Percentiles rank a stretch among this genome's conserved stretches.
Conservation (phyloP, 1,140 invertebrate genomes). For the Geopemphigus sp. region DNA sequence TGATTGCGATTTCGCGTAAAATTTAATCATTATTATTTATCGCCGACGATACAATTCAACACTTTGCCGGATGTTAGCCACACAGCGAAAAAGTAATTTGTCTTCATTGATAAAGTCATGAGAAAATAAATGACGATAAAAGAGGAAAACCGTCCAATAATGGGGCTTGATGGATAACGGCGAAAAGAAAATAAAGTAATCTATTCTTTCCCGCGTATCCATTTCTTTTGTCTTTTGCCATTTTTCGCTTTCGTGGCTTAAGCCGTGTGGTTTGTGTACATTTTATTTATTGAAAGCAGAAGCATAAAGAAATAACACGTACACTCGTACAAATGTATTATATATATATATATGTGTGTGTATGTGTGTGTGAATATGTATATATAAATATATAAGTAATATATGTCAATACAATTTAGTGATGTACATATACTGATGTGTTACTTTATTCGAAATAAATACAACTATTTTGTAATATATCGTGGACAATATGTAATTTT, state of each 20-base stretch:
- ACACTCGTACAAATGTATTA: too few relatives aligned
- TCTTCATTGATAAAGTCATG: conserved; percentile 38
- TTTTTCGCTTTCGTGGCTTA: not conserved
- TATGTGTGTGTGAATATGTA: too few relatives aligned
- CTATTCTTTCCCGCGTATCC: conserved; percentile 20
- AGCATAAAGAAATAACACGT: not conserved
- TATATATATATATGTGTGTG: too few relatives aligned
- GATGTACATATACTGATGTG: too few relatives aligned
- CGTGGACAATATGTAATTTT: too few relatives aligned
- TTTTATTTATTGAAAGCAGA: conserved; percentile 2
- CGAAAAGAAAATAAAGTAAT: conserved; percentile 16
- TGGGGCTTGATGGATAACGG: conserved; percentile 15
- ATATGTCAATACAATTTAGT: too few relatives aligned
- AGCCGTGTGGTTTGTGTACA: not conserved
- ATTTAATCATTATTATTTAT: conserved; percentile 16
- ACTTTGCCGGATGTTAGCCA: conserved; percentile 12
- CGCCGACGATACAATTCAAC: not conserved
- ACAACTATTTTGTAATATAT: too few relatives aligned
- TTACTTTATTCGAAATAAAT: too few relatives aligned
- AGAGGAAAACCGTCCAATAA: conserved; percentile 24
- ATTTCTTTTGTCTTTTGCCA: not conserved
- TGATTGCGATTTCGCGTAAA: not conserved
- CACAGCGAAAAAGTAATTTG: conserved; percentile 32
- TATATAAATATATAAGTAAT: too few relatives aligned
- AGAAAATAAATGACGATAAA: not conserved